Percentiles rank a stretch among this genome's conserved stretches.
phyloP scores from a whole-genome alignment of 2,113 vertebrate species.

The Festucalex cinctus region DNA sequence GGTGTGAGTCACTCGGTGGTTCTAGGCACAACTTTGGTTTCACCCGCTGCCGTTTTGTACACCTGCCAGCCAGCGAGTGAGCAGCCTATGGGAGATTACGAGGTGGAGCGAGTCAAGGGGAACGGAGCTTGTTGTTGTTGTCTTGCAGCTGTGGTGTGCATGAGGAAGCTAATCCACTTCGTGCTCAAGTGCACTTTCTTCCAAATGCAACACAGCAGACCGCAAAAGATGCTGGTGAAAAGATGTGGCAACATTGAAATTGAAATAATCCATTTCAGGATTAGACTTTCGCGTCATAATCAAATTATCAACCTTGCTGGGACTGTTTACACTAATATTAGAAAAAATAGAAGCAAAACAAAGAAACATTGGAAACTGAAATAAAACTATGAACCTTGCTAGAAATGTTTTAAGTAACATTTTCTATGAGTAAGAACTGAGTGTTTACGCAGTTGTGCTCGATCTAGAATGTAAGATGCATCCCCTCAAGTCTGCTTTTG shows the following conservation, averaged over 20 bases:
- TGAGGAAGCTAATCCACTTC: constrained; percentile 37
- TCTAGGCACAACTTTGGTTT: constrained; percentile 35
- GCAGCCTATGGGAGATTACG: constrained; percentile 20
- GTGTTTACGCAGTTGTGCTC: no score
- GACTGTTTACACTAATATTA: no score
- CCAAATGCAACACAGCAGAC: constrained; percentile 20
- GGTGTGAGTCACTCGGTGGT: constrained; percentile 19
- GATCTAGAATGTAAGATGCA: no score
- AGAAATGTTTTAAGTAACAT: no score
- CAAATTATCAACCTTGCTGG: no score
- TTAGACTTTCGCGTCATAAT: no score
- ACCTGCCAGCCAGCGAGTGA: constrained; percentile 6
- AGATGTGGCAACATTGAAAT: no score
- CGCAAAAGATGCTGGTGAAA: neutral
- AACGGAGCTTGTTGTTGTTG: constrained; percentile 6
- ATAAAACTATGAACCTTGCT: no score
- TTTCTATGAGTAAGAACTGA: no score
- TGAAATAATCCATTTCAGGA: neutral
- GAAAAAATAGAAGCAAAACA: no score
- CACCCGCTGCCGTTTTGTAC: constrained; percentile 18
- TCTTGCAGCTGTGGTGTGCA: constrained; percentile 19
- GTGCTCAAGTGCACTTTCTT: constrained; percentile 13
- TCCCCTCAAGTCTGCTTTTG: no score
- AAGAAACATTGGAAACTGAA: no score
- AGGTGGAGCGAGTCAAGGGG: constrained; percentile 7